Evolutionary conservation across 2,888 invertebrate species (phyloP), one percentile per base, ranked within the genome.

Genomic region (Opisthograptis luteolata): DNA sequence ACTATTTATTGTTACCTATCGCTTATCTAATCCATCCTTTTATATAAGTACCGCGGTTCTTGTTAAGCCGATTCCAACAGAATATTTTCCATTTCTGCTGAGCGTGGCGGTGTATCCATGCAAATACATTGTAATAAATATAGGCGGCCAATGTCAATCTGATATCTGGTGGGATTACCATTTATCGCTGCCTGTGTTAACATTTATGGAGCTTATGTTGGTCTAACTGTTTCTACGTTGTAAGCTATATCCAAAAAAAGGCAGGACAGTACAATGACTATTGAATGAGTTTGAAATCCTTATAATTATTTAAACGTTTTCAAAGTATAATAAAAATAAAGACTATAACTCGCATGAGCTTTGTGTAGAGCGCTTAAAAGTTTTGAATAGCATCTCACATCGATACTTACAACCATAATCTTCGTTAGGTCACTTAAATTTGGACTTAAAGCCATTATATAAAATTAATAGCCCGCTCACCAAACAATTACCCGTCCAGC

Each of bases 401-500:
- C 58, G 65, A 60, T 54, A 62, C 61, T 63, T 70, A 65, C 22
- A 24, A 71, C 74, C 75, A 81, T 84, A 78, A 82, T 78, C 84
- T 85, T 78, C 64, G 76, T 84, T 80, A 79, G 78, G 79, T 76
- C 76, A 78, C 73, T 78, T 79, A 74, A 82, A 86, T 80, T 75
- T 76, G 78, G 71, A 79, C 78, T 80, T 76, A 59, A 73, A 73
- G 73, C 80, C 81, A 87, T 87, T 87, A 86, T 83, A 78, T 71
- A 73, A 81, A 85, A 84, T 87, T 84, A 87, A 87, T 84, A 80
- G 83, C 79, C 78, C 69, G 75, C 76, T 83, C 84, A 74, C 79
- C 85, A 84, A 87, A 88, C 87, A 87, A 88, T 87, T 86, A 85
- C 79, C 75, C 75, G 78, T 75, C 74, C 84, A 72, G 81, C 81